Conservation (phyloP, 2,797 vertebrate genomes). For the Denticeps clupeoides region DNA sequence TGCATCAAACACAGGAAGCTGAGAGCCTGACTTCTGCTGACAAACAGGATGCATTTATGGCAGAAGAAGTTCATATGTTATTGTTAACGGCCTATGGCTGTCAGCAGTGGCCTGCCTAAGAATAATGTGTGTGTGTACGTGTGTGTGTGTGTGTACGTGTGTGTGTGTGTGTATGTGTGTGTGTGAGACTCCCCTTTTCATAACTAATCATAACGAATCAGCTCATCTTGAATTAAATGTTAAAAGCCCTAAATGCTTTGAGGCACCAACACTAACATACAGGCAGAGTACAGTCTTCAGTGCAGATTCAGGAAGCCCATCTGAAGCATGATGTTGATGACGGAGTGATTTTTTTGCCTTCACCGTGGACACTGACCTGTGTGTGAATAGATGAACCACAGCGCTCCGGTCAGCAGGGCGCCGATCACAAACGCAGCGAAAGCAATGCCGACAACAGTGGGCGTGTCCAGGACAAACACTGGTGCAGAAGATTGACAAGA, state of each 20-base stretch:
- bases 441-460: constrained; percentile 87
- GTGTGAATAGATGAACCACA: constrained; percentile 96
- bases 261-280: too few species aligned
- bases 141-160: not conserved
- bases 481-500: constrained; percentile 40
- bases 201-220: too few species aligned
- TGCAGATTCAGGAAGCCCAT: too few species aligned
- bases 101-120: constrained; percentile 51
- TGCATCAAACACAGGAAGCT: constrained; percentile 55
- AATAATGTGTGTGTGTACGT: not conserved
- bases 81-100: constrained; percentile 47
- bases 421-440: constrained; percentile 92
- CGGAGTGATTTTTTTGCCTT: too few species aligned
- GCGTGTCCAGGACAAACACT: constrained; percentile 72
- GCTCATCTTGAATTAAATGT: too few species aligned
- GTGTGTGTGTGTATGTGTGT: not conserved
- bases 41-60: constrained; percentile 61
- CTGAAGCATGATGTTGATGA: too few species aligned
- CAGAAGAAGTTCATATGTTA: constrained; percentile 45
- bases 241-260: too few species aligned
- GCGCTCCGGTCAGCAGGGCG: constrained; percentile 81
- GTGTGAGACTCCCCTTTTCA: too few species aligned
- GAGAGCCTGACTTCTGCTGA: constrained; percentile 44
- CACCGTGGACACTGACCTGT: constrained; percentile 77
- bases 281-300: too few species aligned